phyloP scores from a whole-genome alignment of 2,113 vertebrate species.

The Sapayoa aenigma region DNA sequence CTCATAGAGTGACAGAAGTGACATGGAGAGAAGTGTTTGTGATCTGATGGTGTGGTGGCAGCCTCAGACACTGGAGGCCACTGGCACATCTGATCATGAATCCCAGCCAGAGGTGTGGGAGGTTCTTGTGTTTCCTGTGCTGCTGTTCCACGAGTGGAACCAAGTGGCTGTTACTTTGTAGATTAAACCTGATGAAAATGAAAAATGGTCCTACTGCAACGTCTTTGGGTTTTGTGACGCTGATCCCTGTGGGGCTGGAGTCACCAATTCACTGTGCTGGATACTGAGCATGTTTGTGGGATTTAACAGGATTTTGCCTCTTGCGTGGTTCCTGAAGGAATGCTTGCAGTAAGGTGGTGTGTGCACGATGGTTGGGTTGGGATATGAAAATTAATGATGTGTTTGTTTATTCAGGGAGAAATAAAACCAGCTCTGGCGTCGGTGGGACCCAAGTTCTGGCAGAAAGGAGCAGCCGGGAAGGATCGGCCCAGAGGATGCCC shows the following conservation, averaged over 20 bases:
- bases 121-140: background rate
- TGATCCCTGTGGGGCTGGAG: background rate
- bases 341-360: background rate
- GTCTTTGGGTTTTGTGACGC: background rate
- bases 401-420: slow-evolving; percentile 73
- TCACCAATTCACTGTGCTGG: background rate
- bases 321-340: background rate
- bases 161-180: background rate
- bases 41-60: background rate
- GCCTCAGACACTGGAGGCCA: background rate
- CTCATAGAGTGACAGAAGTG: background rate
- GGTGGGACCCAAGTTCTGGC: slow-evolving; percentile 46
- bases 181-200: background rate
- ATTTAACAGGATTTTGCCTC: background rate
- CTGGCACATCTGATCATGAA: background rate
- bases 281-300: background rate
- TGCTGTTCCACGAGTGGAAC: background rate
- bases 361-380: background rate
- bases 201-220: background rate
- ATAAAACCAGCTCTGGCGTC: slow-evolving; percentile 66
- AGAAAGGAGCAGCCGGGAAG: slow-evolving; percentile 76
- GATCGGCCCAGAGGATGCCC: slow-evolving; percentile 82
- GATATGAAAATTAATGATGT: background rate
- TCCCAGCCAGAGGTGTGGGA: background rate
- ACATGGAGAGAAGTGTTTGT: background rate